Evolutionary conservation across 2,888 invertebrate species (phyloP).

Genomic region (Eledona agricola): DNA sequence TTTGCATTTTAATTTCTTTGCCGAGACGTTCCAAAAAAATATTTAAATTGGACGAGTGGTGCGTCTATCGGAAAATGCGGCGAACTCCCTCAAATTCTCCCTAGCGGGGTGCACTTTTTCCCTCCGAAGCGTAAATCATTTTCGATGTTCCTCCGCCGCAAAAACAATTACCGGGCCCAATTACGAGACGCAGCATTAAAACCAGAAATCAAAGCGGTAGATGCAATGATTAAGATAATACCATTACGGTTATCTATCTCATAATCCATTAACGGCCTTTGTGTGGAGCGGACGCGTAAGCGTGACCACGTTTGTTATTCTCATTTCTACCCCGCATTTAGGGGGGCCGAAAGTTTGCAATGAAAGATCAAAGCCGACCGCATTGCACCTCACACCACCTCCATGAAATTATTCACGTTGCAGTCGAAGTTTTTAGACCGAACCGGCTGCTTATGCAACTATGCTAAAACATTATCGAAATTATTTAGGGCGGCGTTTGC

Average conservation of each 20-base stretch:
- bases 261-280: slow-evolving; percentile 57
- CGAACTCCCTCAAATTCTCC: too few relatives aligned
- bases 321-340: slow-evolving; percentile 40
- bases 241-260: slow-evolving; percentile 54
- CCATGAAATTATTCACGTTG: slow-evolving; percentile 5
- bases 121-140: slow-evolving; percentile 46
- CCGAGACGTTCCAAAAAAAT: slow-evolving; percentile 21
- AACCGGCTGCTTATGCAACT: too few relatives aligned
- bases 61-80: too few relatives aligned
- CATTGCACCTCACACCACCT: slow-evolving; percentile 7
- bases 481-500: too few relatives aligned
- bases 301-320: slow-evolving; percentile 52
- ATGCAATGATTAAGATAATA: slow-evolving; percentile 59
- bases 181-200: slow-evolving; percentile 57
- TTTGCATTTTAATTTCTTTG: slow-evolving; percentile 56
- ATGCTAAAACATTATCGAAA: too few relatives aligned
- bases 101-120: slow-evolving; percentile 23
- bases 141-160: slow-evolving; percentile 50
- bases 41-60: slow-evolving; percentile 22
- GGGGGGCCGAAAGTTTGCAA: slow-evolving; percentile 28
- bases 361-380: slow-evolving; percentile 30
- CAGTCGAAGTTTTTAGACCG: slow-evolving; percentile 5
- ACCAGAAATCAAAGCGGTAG: slow-evolving; percentile 59
- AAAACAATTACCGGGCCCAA: slow-evolving; percentile 59
- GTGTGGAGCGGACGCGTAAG: slow-evolving; percentile 49